Base-by-base conservation (phyloP, 2,888 invertebrate genomes). In the Caenorhabditis drosophilae region DNA sequence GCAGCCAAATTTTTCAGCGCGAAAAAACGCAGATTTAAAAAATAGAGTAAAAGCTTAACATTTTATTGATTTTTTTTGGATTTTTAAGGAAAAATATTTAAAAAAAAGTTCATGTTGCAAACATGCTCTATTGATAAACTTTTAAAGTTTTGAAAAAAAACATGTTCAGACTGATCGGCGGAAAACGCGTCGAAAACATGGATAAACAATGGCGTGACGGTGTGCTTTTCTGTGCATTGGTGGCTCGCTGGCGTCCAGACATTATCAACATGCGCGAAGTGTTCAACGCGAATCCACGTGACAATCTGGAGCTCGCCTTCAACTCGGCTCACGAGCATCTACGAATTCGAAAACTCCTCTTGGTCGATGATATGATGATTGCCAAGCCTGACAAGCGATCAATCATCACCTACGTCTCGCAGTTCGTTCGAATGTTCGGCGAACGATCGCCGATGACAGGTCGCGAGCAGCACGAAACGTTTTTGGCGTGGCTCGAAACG, bases 321-420 rank as follows among this genome's bases (percentile, higher is more conserved):
- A 69, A 75, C 22, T 48, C 78, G 50, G 83, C 83, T 15, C 73
- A 78, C 18, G 60, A 70, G 23, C 78, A 82, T 62, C 66, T 83
- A n/a, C 76, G 75, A 41, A 77, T 83, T 46, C 49, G 58, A 51
- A 45, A 57, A 16, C 58, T 80, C 44, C 44, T 81, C 15, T 77
- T 80, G 49, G 76, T 78, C 40, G 78, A 79, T 27, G 83, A 83
- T 51, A 67, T 83, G 47, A 68, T 81, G 55, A 67, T 69, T 49
- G 79, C 77, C n/a, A 75, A 75, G 49, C 84, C 83, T 20, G 83
- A 84, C 66, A 80, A 82, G 42, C 63, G 81, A 35, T 79, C 79
- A 31, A 73, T 83, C 31, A 79, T 83, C 64, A 84, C 83, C 22
- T 83, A 83, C 66, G 76, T 83, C 15, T 82, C 83, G 20, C 82